phyloP scores from a whole-genome alignment of 2,888 invertebrate genomes.

The Chrysotoxum bicinctum region DNA sequence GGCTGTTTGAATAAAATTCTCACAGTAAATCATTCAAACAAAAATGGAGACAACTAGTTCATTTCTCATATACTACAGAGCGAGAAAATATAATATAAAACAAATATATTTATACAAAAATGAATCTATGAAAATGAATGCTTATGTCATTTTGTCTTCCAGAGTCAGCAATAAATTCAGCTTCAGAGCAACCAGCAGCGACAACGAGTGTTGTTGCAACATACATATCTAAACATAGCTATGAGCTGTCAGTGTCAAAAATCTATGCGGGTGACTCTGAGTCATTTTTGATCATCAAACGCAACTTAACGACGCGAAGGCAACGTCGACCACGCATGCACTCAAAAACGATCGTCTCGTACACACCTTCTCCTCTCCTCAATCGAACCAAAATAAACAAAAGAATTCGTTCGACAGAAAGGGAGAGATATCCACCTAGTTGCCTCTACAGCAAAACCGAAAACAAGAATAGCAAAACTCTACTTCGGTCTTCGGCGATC shows the following conservation, averaged over 20 bases:
- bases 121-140: too few species aligned
- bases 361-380: background rate
- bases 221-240: too few species aligned
- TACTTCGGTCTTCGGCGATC: conserved; percentile 1
- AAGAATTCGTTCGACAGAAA: background rate
- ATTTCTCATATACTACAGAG: conserved; percentile 6
- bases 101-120: too few species aligned
- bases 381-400: background rate
- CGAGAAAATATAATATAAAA: conserved; percentile 33
- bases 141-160: background rate
- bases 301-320: background rate
- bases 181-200: too few species aligned
- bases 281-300: background rate
- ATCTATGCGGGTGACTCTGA: background rate
- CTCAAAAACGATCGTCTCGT: background rate
- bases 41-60: conserved; percentile 16
- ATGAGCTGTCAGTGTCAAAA: background rate
- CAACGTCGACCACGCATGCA: background rate
- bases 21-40: background rate
- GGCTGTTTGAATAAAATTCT: background rate
- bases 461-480: background rate
- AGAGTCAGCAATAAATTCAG: too few species aligned
- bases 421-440: background rate
- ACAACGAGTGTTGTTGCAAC: background rate
- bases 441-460: background rate